phyloP scores from a whole-genome alignment of 2,888 invertebrate species.

The Caenorhabditis parvicauda region DNA sequence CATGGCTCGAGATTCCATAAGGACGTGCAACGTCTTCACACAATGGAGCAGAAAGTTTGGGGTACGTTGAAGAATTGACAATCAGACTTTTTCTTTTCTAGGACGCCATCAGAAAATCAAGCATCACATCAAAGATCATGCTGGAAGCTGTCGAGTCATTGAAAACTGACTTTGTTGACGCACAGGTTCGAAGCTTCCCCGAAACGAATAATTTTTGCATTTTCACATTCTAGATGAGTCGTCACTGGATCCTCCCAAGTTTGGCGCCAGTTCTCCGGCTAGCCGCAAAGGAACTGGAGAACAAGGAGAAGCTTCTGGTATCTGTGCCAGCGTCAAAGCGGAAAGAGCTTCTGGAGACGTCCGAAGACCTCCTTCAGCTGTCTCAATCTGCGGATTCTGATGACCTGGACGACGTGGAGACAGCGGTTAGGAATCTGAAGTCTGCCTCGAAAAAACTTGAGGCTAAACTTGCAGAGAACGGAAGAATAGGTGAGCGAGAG shows the following conservation, averaged over 20 bases:
- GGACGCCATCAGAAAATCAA: conserved; percentile 21
- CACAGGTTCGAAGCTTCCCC: conserved; percentile 15
- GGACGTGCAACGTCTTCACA: conserved; percentile 48
- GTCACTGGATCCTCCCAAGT: conserved; percentile 52
- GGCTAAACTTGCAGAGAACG: too few species aligned
- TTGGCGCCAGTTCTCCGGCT: conserved; percentile 41
- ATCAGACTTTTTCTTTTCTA: conserved; percentile 9
- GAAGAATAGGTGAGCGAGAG: too few species aligned
- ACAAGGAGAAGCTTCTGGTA: too few species aligned
- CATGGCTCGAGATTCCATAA: conserved; percentile 46
- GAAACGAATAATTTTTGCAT: not conserved
- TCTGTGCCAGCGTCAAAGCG: too few species aligned
- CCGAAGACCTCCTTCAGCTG: too few species aligned
- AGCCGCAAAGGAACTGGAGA: conserved; percentile 26
- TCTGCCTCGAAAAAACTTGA: too few species aligned
- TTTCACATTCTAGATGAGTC: conserved; percentile 25
- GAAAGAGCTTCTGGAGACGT: too few species aligned
- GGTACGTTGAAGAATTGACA: conserved; percentile 4
- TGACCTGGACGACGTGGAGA: too few species aligned
- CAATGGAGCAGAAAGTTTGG: conserved; percentile 48
- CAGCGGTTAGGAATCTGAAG: too few species aligned
- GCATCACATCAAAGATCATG: conserved; percentile 27
- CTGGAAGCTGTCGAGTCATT: conserved; percentile 46
- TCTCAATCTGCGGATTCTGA: too few species aligned
- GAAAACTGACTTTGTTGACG: conserved; percentile 38